Evolutionary conservation across 2,888 invertebrate species (phyloP), one percentile per base, ranked within the genome.

Genomic region (Tricholauxania praeusta): DNA sequence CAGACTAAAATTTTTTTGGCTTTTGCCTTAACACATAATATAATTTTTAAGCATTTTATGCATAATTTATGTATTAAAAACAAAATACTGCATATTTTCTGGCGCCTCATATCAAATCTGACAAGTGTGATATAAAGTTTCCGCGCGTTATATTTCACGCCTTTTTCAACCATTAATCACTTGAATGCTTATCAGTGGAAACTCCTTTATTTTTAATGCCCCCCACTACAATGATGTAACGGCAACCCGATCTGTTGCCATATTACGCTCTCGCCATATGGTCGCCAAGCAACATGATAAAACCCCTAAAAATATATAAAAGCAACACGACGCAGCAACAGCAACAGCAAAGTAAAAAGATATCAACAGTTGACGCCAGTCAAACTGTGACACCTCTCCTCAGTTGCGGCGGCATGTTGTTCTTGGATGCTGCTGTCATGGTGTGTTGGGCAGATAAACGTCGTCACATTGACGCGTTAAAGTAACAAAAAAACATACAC

Each of bases 361-460:
- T 60, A 70, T 70, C 70, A 70, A 70, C 70, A 70, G 70, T 70
- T 70, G 60, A 39, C 39, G 39, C 39, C 39, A 39, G 70, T 39
- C 62, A 39, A 39, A 51, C 32, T 32, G 12, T 17, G n/a, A 19
- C 14, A 49, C 14, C 4, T 19, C 22, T 17, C 4, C 22, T 47
- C 17, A 10, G 19, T 49, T n/a, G 48, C 3, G 15, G 19, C 48
- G 8, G 51, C 47, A 22, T 22, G 19, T 17, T 12, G 17, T 19
- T 51, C 49, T 51, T 32, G 17, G 60, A 2, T 39, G 63, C 22
- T 28, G 63, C 63, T 48, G 64, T 64, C 64, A 64, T 51, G 22
- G 17, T 67, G 67, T 39, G 10, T 4, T 39, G 39, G 39, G 39
- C 39, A 39, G 39, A 39, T 39, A 39, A 39, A 67, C 67, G 67